Percentiles rank a stretch among this genome's conserved stretches.
phyloP scores from a whole-genome alignment of 2,797 vertebrate species.

The Anomalospiza imberbis region DNA sequence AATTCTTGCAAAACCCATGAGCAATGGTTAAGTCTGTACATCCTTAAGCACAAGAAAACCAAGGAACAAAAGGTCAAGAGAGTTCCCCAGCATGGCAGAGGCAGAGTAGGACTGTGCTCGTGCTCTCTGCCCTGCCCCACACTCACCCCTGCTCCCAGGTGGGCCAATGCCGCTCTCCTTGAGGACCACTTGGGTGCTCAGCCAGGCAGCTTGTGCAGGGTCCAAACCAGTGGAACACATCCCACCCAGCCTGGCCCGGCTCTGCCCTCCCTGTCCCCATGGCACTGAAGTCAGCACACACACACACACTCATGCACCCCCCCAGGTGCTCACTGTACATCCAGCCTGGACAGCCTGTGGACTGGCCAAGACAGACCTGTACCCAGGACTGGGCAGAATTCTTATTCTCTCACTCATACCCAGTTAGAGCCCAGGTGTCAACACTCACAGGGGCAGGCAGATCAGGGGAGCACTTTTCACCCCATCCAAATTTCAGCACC shows the following conservation, averaged over 20 bases:
- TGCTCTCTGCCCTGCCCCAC: not conserved
- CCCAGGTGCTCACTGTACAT: accelerated
- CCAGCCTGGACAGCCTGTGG: not conserved
- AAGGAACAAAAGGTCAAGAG: not conserved
- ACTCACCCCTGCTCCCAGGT: not conserved
- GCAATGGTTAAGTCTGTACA: not conserved
- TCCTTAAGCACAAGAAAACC: not conserved
- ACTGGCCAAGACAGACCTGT: not conserved
- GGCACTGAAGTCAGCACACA: not conserved
- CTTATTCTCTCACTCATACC: not conserved
- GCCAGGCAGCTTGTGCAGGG: not conserved
- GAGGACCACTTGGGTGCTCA: not conserved
- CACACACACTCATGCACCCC: accelerated
- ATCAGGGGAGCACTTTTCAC: not conserved
- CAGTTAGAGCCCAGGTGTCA: accelerated
- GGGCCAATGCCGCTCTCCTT: not conserved
- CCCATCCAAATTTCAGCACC: not conserved
- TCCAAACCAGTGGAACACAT: not conserved
- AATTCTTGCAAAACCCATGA: not conserved
- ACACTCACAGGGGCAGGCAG: accelerated
- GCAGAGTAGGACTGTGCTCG: accelerated
- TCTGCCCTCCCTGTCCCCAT: not conserved
- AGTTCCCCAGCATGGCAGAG: not conserved
- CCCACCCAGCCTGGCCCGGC: not conserved
- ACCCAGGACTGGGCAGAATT: not conserved